These are phyloP conservation scores for Drosophila mojavensis DNA, from an alignment of 1,140 invertebrate genomes.

Conservation along the genomic window DNA sequence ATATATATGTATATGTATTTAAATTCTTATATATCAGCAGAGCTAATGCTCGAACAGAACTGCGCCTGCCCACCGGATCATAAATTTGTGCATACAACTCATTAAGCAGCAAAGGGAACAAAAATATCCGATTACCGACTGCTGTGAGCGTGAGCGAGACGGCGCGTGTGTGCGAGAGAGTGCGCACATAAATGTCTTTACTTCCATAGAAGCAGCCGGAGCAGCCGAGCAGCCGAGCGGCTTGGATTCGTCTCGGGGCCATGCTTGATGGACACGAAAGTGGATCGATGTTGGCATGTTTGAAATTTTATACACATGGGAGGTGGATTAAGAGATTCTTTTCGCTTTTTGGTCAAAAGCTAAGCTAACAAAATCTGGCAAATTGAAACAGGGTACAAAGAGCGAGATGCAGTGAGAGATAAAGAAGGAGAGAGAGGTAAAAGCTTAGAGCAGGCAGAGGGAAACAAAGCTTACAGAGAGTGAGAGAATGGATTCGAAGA, in stretches of 20 bases:
- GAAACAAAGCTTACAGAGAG: no score
- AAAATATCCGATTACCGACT: conserved; percentile 77
- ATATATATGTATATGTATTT: conserved; percentile 1
- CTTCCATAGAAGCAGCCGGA: conserved; percentile 56
- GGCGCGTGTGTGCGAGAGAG: conserved; percentile 4
- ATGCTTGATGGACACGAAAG: conserved; percentile 76
- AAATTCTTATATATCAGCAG: conserved; percentile 9
- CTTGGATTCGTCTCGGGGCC: conserved; percentile 9
- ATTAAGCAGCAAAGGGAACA: conserved; percentile 82
- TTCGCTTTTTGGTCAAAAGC: conserved; percentile 23
- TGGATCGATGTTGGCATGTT: conserved; percentile 77
- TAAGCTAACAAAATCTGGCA: conserved; percentile 44
- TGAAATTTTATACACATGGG: conserved; percentile 80
- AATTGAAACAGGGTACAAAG: not conserved
- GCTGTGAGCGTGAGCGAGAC: not conserved
- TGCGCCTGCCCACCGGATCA: conserved; percentile 80
- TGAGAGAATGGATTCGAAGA: no score
- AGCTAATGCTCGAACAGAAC: conserved; percentile 66
- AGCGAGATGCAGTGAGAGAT: not conserved
- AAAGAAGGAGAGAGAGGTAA: not conserved
- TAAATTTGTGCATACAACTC: conserved; percentile 84
- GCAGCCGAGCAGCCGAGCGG: conserved; percentile 19
- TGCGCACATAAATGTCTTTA: conserved; percentile 26
- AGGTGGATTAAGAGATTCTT: conserved; percentile 76
- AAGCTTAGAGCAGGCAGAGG: not conserved